Percentiles rank a stretch among this genome's conserved stretches.
Evolutionary conservation across 2,888 invertebrate species (phyloP).

Genomic region (Pristionchus arcanus): DNA sequence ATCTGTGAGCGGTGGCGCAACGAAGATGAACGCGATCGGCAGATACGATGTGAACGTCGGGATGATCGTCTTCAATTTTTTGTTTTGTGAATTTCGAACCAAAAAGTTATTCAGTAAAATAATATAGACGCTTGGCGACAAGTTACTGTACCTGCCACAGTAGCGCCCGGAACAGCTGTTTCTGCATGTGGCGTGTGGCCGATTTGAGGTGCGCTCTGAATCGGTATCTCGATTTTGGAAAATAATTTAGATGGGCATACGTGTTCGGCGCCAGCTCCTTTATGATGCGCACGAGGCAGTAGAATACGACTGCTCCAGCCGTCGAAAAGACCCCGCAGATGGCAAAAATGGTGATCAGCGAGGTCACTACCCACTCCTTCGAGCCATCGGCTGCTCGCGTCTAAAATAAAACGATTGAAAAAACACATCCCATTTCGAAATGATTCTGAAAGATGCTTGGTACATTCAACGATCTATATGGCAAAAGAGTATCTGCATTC

Average conservation of each 20-base stretch:
- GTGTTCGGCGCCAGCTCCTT: background rate
- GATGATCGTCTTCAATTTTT: background rate
- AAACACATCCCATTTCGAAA: too few relatives aligned
- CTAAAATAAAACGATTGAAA: background rate
- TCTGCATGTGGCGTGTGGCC: background rate
- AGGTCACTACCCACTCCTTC: background rate
- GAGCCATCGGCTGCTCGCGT: background rate
- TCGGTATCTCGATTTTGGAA: background rate
- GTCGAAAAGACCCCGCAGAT: background rate
- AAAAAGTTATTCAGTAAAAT: too few relatives aligned
- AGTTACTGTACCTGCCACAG: background rate
- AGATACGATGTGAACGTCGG: background rate
- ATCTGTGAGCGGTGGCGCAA: background rate
- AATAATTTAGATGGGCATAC: background rate
- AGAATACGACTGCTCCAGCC: background rate
- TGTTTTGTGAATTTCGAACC: background rate
- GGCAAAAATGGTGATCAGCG: background rate
- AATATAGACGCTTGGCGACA: too few relatives aligned
- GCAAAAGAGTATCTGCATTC: too few relatives aligned
- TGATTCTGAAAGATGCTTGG: too few relatives aligned
- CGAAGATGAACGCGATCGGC: conserved; percentile 9
- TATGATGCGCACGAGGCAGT: background rate
- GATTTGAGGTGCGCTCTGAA: background rate
- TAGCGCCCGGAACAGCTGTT: background rate
- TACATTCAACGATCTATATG: too few relatives aligned